These are phyloP conservation scores for Nyleta sp. DNA, from an alignment of 2,888 invertebrate species.

Conservation along the genomic window DNA sequence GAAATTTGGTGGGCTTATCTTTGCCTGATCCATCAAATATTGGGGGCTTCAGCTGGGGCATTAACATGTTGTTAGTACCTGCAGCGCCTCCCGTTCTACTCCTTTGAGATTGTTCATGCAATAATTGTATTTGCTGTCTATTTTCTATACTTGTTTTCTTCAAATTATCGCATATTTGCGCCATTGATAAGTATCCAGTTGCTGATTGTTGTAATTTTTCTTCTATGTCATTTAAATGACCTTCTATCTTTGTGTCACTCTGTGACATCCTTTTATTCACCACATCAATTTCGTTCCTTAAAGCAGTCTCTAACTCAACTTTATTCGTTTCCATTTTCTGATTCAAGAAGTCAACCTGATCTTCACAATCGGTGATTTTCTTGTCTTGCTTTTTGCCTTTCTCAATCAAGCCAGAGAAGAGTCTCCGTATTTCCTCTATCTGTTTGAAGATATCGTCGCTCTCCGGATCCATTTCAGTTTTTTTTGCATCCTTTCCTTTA, in stretches of 20 bases:
- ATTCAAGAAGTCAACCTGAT: background rate
- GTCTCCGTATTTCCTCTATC: no score
- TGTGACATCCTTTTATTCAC: background rate
- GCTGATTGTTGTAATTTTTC: conserved; percentile 1
- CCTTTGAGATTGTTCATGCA: no score
- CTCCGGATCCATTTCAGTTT: no score
- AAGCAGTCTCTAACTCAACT: background rate
- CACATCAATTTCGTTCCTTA: background rate
- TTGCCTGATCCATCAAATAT: background rate
- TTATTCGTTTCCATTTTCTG: background rate
- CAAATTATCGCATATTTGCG: background rate
- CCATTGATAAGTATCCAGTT: conserved; percentile 4
- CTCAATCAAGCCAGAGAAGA: no score
- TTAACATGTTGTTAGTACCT: background rate
- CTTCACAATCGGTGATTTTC: background rate
- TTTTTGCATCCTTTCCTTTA: no score
- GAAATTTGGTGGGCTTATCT: conserved; percentile 17
- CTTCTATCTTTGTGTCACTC: no score
- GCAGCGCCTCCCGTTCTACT: background rate
- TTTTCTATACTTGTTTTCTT: background rate
- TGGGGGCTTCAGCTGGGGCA: background rate
- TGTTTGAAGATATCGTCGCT: no score
- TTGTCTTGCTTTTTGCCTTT: background rate
- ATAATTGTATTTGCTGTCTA: background rate
- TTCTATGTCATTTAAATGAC: conserved; percentile 1